These are phyloP conservation scores for Axinella damicornis DNA, from an alignment of 37 sponge, comb jelly and placozoan species.

Conservation along the genomic window DNA sequence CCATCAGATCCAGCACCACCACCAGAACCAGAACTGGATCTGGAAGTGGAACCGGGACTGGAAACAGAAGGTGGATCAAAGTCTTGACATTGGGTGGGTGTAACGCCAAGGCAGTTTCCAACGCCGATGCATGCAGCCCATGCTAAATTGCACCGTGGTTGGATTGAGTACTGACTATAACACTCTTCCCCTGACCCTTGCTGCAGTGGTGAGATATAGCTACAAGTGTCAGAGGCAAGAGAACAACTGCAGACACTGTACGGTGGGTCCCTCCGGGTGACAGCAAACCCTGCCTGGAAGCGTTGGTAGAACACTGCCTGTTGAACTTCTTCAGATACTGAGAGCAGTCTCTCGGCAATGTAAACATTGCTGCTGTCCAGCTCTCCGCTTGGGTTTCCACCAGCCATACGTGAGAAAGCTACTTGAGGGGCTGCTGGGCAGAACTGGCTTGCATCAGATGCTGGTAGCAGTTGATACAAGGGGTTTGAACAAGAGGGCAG, in stretches of 20 bases:
- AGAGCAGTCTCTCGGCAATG: constrained; percentile 67
- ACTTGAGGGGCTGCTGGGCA: constrained; percentile 70
- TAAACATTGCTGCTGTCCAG: constrained; percentile 45
- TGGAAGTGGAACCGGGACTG: too few relatives aligned
- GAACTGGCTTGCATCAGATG: neutral
- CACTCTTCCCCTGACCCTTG: neutral
- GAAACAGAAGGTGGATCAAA: too few relatives aligned
- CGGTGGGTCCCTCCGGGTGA: constrained; percentile 25
- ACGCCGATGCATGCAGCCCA: too few relatives aligned
- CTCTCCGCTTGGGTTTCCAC: neutral
- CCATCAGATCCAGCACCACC: too few relatives aligned
- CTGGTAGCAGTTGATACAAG: neutral
- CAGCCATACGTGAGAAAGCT: neutral
- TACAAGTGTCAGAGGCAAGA: neutral
- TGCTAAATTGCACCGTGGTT: too few relatives aligned
- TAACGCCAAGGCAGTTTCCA: too few relatives aligned
- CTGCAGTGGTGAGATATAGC: neutral
- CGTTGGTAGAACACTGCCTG: constrained; percentile 35
- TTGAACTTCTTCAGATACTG: neutral
- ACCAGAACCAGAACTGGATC: too few relatives aligned
- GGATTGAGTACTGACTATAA: too few relatives aligned
- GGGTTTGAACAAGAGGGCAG: constrained; percentile 26
- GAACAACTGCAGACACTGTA: constrained; percentile 45
- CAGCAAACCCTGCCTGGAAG: constrained; percentile 50
- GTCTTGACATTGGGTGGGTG: too few relatives aligned